Evolutionary conservation across 1,140 invertebrate species (phyloP), one percentile per base, ranked within the genome.

Genomic region (Tetraneura akinire): DNA sequence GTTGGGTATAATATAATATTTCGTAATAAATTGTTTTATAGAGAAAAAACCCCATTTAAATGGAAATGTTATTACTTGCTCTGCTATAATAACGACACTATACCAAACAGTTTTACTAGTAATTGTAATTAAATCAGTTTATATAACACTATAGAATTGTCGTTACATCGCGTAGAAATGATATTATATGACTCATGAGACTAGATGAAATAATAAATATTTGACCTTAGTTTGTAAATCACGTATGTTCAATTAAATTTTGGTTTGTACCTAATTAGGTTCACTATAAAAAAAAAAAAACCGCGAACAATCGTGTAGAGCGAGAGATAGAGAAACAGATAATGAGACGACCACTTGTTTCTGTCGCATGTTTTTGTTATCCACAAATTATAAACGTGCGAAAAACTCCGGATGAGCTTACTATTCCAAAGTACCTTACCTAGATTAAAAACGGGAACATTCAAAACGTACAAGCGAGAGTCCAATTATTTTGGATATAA

Each of bases 351-450:
- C 68, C 70, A 26, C 32, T 49, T 32, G 70, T 53, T 73, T 32
- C 26, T n/a, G 45, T 73, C 73, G n/a, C 73, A 32, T 76, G 57
- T 42, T 57, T 53, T 55, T 76, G 51, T 76, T 53, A 57, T 76
- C 26, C 32, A 29, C 51, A 76, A 76, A 76, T 76, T 76, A 53
- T 29, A 57, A 57, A 55, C 57, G 49, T 37, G 29, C 73, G 49
- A 55, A 57, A n/a, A 76, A 76, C 32, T 76, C 57, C 32, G 73
- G 53, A 76, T 53, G 13, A 51, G 21, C 21, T 37, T 8, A 16
- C 32, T 32, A 23, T 14, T 13, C 51, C 23, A 23, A n/a, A n/a
- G n/a, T n/a, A 10, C 29, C 29, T 6, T 10, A 14, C 16, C 37
- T 68, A 45, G 18, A 68, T 23, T 45, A 68, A 45, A 21, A 32